Base-by-base conservation (phyloP, 2,113 vertebrate genomes). In the Macrotis lagotis region DNA sequence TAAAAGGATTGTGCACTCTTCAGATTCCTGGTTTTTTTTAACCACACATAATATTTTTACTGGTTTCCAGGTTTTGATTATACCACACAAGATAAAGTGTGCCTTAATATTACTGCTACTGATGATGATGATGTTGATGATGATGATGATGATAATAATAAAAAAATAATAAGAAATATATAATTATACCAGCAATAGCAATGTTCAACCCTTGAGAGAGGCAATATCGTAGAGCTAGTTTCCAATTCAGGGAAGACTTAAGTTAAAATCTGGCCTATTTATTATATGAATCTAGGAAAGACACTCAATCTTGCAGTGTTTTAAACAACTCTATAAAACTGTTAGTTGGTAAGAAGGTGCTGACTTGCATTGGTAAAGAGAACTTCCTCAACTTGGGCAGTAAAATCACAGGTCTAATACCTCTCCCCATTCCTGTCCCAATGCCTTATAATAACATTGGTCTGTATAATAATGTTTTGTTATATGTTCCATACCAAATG, bases 11-110 rank as follows among this genome's bases (percentile, higher is more conserved):
- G 14, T 16, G 44, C 48, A 25, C 2, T 0, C 26, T 2, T 28
- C 47, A 10, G 0, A 19, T 83, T 83, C 49, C 55, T 52, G 14
- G n/a, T 5, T 49, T 48, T 37, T n/a, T 25, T 28, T 55, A 55
- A 55, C 90, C 59, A 26, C 0, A 0, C 5, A 48, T 11, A 89
- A 19, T 9, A 37, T 88, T 66, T 8, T 25, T 52, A 16, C 25
- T 19, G 83, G 51, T 12, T 19, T 53, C 14, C 50, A 48, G n/a
- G 47, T 88, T 92, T 55, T 50, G 0, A 26, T 48, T 24, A 50
- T 22, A 16, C 28, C 0, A 10, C 44, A 3, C 1, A 0, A 2
- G n/a, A 31, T 24, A 11, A 44, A 90, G 50, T 16, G 16, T 11
- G 2, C 25, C 89, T 91, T 26, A 52, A 48, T 88, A n/a, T 25